Percentiles rank a stretch among this genome's conserved stretches.
phyloP scores from a whole-genome alignment of 2,797 vertebrate genomes.

The Aphelocoma californica region DNA sequence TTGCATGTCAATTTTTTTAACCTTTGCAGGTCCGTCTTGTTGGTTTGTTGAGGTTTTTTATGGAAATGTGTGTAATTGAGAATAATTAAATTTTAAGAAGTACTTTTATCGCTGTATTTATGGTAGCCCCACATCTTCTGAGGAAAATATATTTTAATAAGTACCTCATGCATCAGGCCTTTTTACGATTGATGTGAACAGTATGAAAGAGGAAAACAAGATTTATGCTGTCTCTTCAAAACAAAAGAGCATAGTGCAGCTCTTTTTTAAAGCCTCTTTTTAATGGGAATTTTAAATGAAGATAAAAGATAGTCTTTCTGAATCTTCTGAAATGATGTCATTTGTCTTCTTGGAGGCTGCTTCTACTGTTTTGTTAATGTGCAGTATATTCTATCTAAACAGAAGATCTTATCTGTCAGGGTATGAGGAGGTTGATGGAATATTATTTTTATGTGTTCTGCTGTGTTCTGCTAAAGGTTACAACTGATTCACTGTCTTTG shows the following conservation, averaged over 20 bases:
- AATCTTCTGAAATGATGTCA: conserved; percentile 24
- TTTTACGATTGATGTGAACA: neutral
- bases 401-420: neutral
- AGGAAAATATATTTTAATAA: conserved; percentile 1
- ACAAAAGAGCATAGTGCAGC: conserved; percentile 8
- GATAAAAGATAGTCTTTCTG: conserved; percentile 16
- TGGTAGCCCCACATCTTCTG: neutral
- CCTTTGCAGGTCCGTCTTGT: neutral
- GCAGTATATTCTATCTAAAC: neutral
- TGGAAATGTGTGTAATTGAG: neutral
- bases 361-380: neutral
- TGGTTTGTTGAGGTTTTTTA: neutral
- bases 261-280: conserved; percentile 9
- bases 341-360: conserved; percentile 5
- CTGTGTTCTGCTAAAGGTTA: neutral
- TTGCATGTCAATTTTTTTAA: neutral
- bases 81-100: neutral
- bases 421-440: neutral
- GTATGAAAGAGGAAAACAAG: conserved; percentile 18
- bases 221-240: conserved; percentile 16
- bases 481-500: neutral
- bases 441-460: neutral
- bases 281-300: conserved; percentile 18
- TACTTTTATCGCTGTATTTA: neutral
- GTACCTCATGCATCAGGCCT: neutral